Percentiles rank a stretch among this genome's conserved stretches.
phyloP scores from a whole-genome alignment of 2,113 vertebrate genomes.

The Cariama cristata region DNA sequence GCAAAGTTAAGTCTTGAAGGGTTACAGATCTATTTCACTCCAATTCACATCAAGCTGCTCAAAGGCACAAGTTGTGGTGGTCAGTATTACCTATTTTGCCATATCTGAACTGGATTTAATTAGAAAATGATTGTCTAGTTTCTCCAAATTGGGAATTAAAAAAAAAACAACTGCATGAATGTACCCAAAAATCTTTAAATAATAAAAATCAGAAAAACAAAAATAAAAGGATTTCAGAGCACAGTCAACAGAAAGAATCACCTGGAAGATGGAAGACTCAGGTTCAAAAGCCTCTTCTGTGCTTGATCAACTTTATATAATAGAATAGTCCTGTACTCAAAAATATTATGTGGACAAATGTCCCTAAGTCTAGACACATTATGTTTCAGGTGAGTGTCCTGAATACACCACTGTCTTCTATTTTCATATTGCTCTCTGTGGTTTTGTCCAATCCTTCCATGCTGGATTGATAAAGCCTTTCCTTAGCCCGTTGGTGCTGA shows the following conservation, averaged over 20 bases:
- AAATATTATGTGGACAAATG: background rate
- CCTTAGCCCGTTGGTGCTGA: accelerated
- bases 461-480: background rate
- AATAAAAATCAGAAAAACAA: background rate
- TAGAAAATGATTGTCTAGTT: background rate
- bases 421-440: background rate
- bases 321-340: background rate
- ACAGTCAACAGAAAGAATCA: background rate
- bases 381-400: background rate
- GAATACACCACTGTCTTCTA: background rate
- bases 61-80: background rate
- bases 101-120: background rate
- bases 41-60: background rate
- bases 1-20: background rate
- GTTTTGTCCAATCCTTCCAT: background rate
- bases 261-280: background rate
- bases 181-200: background rate
- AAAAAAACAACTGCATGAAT: background rate
- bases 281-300: background rate
- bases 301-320: background rate
- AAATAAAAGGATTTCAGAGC: background rate
- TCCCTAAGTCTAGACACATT: background rate
- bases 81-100: background rate
- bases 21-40: background rate
- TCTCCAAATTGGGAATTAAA: background rate